A percentile compares a stretch with the other conserved stretches of the same genome.
These are phyloP conservation scores for Scaptodrosophila lebanonensis DNA, from an alignment of 1,140 invertebrate species.

Conservation along the genomic window DNA sequence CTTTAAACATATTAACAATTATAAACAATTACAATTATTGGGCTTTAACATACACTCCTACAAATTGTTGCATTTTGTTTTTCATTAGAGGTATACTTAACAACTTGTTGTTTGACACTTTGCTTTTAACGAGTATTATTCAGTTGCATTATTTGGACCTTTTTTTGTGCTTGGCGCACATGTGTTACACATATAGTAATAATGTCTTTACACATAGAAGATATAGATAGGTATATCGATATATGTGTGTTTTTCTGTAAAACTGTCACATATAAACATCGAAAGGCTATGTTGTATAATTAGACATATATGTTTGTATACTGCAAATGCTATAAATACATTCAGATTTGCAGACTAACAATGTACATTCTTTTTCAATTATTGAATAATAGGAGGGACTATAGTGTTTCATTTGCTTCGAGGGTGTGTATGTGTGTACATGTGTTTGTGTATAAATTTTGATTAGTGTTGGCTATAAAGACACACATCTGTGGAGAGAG, in stretches of 20 bases:
- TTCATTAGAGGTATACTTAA: no score
- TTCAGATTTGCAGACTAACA: no score
- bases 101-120: slow-evolving; percentile 9
- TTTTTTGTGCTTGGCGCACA: slow-evolving; percentile 50
- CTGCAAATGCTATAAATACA: no score
- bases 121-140: slow-evolving; percentile 46
- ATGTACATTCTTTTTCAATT: no score
- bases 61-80: no score
- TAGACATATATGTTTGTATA: no score
- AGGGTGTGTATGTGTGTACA: slow-evolving; percentile 1
- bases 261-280: slow-evolving; percentile 14
- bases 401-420: no score
- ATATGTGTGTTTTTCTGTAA: slow-evolving; percentile 6
- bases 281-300: slow-evolving; percentile 22
- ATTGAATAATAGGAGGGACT: no score
- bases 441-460: slow-evolving; percentile 27
- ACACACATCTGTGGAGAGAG: slow-evolving; percentile 29
- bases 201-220: slow-evolving; percentile 26
- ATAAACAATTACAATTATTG: no score
- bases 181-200: slow-evolving; percentile 58
- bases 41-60: no score
- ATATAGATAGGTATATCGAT: slow-evolving; percentile 3
- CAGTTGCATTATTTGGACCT: slow-evolving; percentile 67
- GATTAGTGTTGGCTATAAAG: slow-evolving; percentile 41
- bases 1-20: slow-evolving; percentile 4